Base-by-base conservation (phyloP, 1,140 invertebrate species). In the Belonocnema kinseyi region DNA sequence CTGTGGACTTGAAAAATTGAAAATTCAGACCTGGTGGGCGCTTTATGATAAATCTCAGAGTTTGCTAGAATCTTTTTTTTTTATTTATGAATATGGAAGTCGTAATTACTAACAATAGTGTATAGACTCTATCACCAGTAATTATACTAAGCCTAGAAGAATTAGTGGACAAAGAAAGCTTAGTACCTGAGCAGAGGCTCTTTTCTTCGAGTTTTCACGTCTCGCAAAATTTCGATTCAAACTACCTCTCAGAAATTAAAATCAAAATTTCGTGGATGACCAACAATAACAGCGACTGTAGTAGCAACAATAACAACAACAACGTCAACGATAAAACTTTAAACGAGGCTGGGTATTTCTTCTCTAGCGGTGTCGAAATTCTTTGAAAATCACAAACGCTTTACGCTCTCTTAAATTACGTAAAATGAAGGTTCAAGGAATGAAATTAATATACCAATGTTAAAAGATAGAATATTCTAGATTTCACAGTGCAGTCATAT, bases 401-500 rank as follows among this genome's bases (percentile, higher is more conserved):
- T 66, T 66, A 33, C 33, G 61, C 61, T 66, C 61, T 66, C 61
- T 66, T 19, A 58, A 58, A 46, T 14, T 40, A 66, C 26, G 40
- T 46, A 46, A 16, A 16, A 8, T 66, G 14, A 33, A 61, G 58
- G 58, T 61, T 61, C 19, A 14, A 66, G 26, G 26, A 66, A 66
- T 66, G 61, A 66, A 66, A 66, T 66, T 66, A 26, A n/a, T 66
- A 66, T 66, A 66, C 16, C 61, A 66, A 66, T 66, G 26, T 66
- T 66, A 66, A 66, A 66, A 66, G 26, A 33, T 66, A 66, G 61
- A 66, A 66, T 66, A 66, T 40, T 66, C 61, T 66, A 66, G 26
- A 66, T 66, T 66, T 66, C 61, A 66, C 61, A 66, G 61, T 66
- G 61, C 61, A 66, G 61, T 66, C 61, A 66, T 66, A 66, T 66